Percentiles rank a stretch among this genome's conserved stretches.
These are phyloP conservation scores for Echeneis naucrates DNA, from an alignment of 2,797 vertebrate genomes.

Conservation along the genomic window DNA sequence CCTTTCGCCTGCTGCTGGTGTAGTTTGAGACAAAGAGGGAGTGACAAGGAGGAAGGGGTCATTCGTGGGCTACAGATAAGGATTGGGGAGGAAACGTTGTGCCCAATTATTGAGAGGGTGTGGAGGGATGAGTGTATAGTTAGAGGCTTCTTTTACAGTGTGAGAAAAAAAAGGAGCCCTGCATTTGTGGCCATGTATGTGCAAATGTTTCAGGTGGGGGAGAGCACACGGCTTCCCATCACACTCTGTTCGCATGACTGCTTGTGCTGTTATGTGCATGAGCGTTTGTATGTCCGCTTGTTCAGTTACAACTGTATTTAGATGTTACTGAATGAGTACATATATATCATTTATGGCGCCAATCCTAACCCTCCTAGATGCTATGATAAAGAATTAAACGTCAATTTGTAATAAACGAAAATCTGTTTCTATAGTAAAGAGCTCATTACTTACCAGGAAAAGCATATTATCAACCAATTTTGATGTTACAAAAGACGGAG, in stretches of 20 bases:
- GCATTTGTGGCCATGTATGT: conserved; percentile 21
- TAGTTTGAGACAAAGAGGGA: conserved; percentile 64
- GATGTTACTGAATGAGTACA: neutral
- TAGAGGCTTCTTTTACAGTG: conserved; percentile 45
- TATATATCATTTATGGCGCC: neutral
- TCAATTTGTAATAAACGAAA: too few species aligned
- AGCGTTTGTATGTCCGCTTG: neutral
- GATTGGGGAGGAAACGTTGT: conserved; percentile 53
- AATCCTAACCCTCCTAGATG: too few species aligned
- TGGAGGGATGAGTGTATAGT: conserved; percentile 43
- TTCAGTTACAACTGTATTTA: neutral
- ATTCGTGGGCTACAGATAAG: conserved; percentile 63
- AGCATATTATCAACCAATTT: neutral
- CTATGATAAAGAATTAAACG: too few species aligned
- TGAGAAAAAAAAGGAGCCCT: conserved; percentile 15
- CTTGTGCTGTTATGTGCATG: neutral
- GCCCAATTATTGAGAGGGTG: conserved; percentile 66
- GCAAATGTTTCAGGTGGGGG: conserved; percentile 15
- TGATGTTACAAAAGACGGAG: neutral
- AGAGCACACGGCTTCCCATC: conserved; percentile 5
- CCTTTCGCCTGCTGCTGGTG: conserved; percentile 55
- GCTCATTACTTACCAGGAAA: neutral
- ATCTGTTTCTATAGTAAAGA: neutral
- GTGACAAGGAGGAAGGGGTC: conserved; percentile 68
- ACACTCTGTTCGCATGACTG: neutral